Evolutionary conservation across 2,113 vertebrate species (phyloP).

Genomic region (Oncorhynchus nerka): DNA sequence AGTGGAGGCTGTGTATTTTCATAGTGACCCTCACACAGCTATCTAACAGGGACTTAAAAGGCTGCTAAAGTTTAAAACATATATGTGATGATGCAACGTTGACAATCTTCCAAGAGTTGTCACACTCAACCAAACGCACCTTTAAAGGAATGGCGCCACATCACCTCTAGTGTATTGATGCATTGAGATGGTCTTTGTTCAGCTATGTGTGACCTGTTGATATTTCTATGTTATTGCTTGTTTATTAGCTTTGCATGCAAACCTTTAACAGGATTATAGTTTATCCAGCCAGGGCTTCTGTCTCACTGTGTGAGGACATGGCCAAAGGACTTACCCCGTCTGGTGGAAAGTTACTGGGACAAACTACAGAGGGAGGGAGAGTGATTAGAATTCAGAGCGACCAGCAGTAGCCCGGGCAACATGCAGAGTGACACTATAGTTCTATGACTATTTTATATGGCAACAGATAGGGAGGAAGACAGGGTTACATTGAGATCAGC

Average conservation of each 20-base stretch:
- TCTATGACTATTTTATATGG: too few species aligned
- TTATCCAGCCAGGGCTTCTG: not conserved
- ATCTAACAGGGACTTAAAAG: not conserved
- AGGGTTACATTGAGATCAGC: too few species aligned
- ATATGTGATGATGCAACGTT: too few species aligned
- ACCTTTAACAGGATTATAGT: not conserved
- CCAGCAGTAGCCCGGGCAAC: not conserved
- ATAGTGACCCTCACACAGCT: not conserved
- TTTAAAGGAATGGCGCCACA: too few species aligned
- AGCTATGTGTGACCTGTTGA: too few species aligned
- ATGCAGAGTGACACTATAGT: not conserved
- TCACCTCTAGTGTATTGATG: too few species aligned
- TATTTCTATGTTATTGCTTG: too few species aligned
- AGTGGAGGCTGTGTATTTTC: not conserved
- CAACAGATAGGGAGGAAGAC: too few species aligned
- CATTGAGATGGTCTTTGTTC: too few species aligned
- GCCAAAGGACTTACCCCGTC: not conserved
- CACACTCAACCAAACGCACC: too few species aligned
- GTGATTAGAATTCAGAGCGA: not conserved
- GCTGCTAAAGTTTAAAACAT: not conserved
- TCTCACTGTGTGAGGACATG: not conserved
- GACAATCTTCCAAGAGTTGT: too few species aligned
- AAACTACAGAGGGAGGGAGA: not conserved
- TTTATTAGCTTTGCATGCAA: not conserved
- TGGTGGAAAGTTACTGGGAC: not conserved